Evolutionary conservation across 2,888 invertebrate species (phyloP).

Genomic region (Tubiluchus corallicola): DNA sequence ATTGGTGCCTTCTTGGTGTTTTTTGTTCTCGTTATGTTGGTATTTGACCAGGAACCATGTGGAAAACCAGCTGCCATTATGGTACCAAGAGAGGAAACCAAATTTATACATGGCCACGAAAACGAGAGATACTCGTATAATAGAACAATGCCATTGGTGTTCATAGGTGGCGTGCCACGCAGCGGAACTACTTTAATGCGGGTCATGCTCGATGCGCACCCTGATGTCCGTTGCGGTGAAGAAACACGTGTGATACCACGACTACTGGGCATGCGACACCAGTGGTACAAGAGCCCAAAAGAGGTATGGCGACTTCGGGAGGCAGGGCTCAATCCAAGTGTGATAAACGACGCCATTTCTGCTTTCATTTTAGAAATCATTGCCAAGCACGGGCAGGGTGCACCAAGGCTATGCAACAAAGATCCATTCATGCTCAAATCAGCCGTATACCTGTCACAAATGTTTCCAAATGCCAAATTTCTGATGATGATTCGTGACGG

Average conservation of each 20-base stretch:
- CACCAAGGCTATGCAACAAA: slow-evolving; percentile 89
- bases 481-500: slow-evolving; percentile 96
- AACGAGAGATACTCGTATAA: slow-evolving; percentile 38
- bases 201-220: slow-evolving; percentile 95
- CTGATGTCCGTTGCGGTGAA: slow-evolving; percentile 86
- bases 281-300: slow-evolving; percentile 85
- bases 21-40: no score
- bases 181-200: slow-evolving; percentile 94
- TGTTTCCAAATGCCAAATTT: slow-evolving; percentile 95
- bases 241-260: slow-evolving; percentile 87
- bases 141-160: slow-evolving; percentile 76
- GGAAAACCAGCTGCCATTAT: slow-evolving; percentile 3
- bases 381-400: slow-evolving; percentile 84
- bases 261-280: slow-evolving; percentile 78
- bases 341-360: slow-evolving; percentile 84
- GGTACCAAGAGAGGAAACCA: background rate
- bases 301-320: slow-evolving; percentile 74
- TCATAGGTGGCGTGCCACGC: slow-evolving; percentile 92
- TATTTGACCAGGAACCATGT: no score
- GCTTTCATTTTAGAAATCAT: slow-evolving; percentile 92
- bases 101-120: background rate
- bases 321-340: slow-evolving; percentile 78
- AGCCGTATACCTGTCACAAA: slow-evolving; percentile 75
- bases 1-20: no score
- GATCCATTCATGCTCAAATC: slow-evolving; percentile 95